Percentiles rank a stretch among this genome's conserved stretches.
phyloP scores from a whole-genome alignment of 1,140 invertebrate genomes.

The Orussus abietinus region DNA sequence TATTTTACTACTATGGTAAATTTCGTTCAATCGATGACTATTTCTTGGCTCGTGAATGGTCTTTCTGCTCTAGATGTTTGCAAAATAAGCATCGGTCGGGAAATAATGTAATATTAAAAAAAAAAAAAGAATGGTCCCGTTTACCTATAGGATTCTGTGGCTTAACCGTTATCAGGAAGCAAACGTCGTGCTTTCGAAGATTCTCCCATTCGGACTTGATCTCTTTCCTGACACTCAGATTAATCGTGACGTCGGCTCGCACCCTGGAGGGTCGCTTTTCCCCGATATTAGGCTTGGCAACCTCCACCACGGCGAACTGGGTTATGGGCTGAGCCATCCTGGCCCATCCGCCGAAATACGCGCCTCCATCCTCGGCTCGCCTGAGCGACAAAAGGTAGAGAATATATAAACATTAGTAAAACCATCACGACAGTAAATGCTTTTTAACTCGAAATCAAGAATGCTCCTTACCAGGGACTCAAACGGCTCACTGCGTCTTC shows the following conservation, averaged over 20 bases:
- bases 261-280: conserved; percentile 94
- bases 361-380: conserved; percentile 80
- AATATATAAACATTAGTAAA: conserved; percentile 1
- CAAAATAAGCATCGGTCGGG: too few relatives aligned
- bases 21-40: too few relatives aligned
- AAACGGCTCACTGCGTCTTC: conserved; percentile 93
- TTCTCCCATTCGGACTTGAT: conserved; percentile 97
- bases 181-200: conserved; percentile 95
- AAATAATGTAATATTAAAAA: too few relatives aligned
- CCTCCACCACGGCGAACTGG: conserved; percentile 93
- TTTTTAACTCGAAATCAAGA: not conserved
- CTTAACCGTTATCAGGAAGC: conserved; percentile 89
- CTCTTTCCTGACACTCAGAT: conserved; percentile 82
- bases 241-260: conserved; percentile 89
- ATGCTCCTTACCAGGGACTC: conserved; percentile 77
- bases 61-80: too few relatives aligned
- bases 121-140: conserved; percentile 2
- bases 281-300: conserved; percentile 83
- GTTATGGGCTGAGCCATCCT: conserved; percentile 95
- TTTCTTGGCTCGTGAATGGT: too few relatives aligned
- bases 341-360: conserved; percentile 96
- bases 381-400: conserved; percentile 48
- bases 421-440: not conserved
- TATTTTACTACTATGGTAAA: too few relatives aligned
- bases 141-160: conserved; percentile 78